Conservation (phyloP, 2,888 invertebrate genomes). For the Platycheirus rosarum region DNA sequence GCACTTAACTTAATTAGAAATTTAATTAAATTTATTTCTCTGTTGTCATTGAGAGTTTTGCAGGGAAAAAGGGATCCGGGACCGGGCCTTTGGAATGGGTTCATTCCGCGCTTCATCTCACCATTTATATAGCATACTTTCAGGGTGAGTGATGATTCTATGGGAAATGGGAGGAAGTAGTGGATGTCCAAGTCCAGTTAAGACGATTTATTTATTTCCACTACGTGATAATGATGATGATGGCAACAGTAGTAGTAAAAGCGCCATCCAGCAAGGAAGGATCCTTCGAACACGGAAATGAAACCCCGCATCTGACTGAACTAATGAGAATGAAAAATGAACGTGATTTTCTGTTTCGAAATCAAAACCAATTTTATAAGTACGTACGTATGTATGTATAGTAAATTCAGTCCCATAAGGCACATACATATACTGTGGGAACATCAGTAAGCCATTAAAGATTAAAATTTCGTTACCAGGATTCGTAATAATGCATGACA, state of each 20-base stretch:
- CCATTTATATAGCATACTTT: conserved; percentile 1
- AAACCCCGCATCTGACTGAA: conserved; percentile 54
- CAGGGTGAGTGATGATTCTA: conserved; percentile 37
- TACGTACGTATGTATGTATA: background rate
- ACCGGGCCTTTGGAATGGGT: conserved; percentile 23
- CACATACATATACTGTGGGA: background rate
- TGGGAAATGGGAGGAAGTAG: background rate
- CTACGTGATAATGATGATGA: conserved; percentile 66
- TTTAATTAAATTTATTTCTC: conserved; percentile 71
- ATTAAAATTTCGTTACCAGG: conserved; percentile 3
- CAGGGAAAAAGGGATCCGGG: background rate
- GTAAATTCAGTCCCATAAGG: background rate
- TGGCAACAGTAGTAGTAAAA: conserved; percentile 13
- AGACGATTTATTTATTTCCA: conserved; percentile 69
- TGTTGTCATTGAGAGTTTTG: conserved; percentile 53
- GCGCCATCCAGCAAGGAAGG: background rate
- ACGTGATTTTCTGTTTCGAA: conserved; percentile 50
- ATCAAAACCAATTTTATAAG: background rate
- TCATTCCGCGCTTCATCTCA: conserved; percentile 11
- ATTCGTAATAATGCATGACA: background rate
- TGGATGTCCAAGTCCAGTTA: conserved; percentile 50
- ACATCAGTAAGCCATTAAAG: background rate
- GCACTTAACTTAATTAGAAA: conserved; percentile 70
- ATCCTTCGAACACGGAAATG: conserved; percentile 57
- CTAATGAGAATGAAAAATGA: conserved; percentile 71